These are phyloP conservation scores for Malurus cyaneus DNA, from an alignment of 2,113 vertebrate species.

Conservation along the genomic window DNA sequence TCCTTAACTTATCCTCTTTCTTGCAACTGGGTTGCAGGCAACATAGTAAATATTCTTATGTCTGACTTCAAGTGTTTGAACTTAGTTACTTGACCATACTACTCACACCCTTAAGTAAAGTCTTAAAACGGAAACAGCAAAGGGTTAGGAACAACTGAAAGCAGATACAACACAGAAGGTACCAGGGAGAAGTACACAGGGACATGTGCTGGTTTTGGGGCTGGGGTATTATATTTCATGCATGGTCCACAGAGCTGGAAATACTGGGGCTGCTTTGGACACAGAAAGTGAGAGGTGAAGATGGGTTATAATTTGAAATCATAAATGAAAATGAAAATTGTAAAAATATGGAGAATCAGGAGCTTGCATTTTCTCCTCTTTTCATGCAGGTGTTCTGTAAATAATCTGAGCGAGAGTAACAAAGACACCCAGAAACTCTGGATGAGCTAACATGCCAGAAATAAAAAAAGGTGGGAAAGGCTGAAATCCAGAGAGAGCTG, in stretches of 20 bases:
- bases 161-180: not conserved
- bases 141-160: not conserved
- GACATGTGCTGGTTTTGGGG: not conserved
- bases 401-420: not conserved
- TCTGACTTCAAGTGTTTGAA: not conserved
- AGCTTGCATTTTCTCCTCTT: not conserved
- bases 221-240: not conserved
- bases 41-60: not conserved
- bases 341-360: not conserved
- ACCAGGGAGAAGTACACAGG: not conserved
- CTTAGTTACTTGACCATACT: not conserved
- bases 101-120: not conserved
- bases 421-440: not conserved
- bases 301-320: not conserved
- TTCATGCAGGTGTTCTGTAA: not conserved
- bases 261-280: rapidly evolving
- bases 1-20: not conserved
- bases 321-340: not conserved
- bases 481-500: not conserved
- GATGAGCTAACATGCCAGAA: not conserved
- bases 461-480: not conserved
- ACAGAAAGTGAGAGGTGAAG: not conserved
- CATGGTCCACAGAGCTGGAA: not conserved
- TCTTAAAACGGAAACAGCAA: not conserved
- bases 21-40: not conserved